Percentiles rank a stretch among this genome's conserved stretches.
These are phyloP conservation scores for Seriola quinqueradiata DNA, from an alignment of 2,113 vertebrate species.

Conservation along the genomic window DNA sequence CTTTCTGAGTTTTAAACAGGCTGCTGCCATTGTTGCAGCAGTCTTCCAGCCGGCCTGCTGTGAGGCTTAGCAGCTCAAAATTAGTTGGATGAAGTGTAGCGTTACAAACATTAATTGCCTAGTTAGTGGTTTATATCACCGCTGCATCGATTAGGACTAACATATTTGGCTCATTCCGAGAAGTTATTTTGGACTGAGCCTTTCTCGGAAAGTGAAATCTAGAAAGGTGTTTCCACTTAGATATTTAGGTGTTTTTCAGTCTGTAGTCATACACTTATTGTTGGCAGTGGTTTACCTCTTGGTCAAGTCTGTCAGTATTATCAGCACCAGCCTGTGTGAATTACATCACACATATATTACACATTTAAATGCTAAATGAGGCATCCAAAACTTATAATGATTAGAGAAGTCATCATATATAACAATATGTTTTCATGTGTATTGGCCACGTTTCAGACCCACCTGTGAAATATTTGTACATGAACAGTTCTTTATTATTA, in stretches of 20 bases:
- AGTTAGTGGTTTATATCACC: neutral
- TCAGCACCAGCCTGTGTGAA: neutral
- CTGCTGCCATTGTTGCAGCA: conserved; percentile 9
- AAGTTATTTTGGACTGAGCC: neutral
- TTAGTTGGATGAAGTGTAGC: neutral
- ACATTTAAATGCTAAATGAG: too few relatives aligned
- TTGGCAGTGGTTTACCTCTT: neutral
- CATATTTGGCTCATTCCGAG: neutral
- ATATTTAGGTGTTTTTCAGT: neutral
- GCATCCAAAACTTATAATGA: neutral
- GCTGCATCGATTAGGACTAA: neutral
- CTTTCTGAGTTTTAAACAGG: neutral
- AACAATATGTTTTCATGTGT: too few relatives aligned
- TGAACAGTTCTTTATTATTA: neutral
- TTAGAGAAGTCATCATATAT: too few relatives aligned
- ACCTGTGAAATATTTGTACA: neutral
- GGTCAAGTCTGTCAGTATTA: neutral
- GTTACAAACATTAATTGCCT: neutral
- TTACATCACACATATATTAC: neutral
- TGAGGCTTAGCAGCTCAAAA: conserved; percentile 23
- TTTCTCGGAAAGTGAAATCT: neutral
- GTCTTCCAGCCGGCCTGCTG: neutral
- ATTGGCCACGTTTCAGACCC: neutral
- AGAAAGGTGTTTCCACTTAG: neutral
- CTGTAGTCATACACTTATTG: neutral